Base-by-base conservation (phyloP, 2,797 vertebrate genomes). In the Avahi laniger region DNA sequence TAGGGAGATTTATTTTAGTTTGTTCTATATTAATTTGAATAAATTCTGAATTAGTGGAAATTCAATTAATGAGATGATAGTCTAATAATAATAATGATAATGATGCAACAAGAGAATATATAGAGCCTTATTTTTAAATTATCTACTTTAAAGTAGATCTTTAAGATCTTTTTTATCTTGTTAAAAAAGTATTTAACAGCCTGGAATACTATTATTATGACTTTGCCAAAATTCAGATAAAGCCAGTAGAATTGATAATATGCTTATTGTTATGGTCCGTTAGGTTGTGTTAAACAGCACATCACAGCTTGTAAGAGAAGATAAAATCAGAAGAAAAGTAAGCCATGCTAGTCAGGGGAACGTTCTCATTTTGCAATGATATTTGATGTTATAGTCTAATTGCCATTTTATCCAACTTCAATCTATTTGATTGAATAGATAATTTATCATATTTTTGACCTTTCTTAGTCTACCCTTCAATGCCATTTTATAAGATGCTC, bases 371-470 rank as follows among this genome's bases (percentile, higher is more conserved):
- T 91, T 91, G 18, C 15, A 89, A 50, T 26, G 9, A 52, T 86
- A 61, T 79, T 87, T 93, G 9, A 80, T 84, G 11, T 86, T 93
- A 11, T 76, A 72, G 63, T 84, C 41, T 35, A 93, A 87, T 91
- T 95, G 14, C 38, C 22, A 75, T 69, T 96, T 91, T 18, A 80
- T 81, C 7, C 69, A 26, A 65, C 14, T 87, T 90, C 52, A 86
- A 59, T 2, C 12, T 73, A 28, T 67, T 72, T 83, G 35, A 2
- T 50, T 89, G 14, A 69, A 63, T 72, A 82, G 24, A 61, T 73
- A 91, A 72, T 89, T 88, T 89, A 81, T 89, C 46, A 67, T 61
- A 65, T 59, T 94, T 79, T 72, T 67, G 14, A 59, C 28, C 24
- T 50, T 72, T 89, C 5, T 91, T 24, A 5, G 1, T 67, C 73